These are phyloP conservation scores for Plagodis dolabraria DNA, from an alignment of 2,888 invertebrate genomes.

Conservation along the genomic window DNA sequence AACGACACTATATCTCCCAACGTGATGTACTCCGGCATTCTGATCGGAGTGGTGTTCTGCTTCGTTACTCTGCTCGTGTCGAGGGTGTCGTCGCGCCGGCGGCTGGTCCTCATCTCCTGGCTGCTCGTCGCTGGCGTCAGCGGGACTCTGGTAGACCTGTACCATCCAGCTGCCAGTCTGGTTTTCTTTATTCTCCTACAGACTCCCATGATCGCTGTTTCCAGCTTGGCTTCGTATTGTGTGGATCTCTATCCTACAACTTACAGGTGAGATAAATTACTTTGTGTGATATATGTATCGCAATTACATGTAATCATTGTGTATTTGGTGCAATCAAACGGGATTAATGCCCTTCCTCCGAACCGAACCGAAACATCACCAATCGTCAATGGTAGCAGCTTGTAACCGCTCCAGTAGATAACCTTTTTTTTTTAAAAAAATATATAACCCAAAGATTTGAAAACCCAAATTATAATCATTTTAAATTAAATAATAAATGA, in stretches of 20 bases:
- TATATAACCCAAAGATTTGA: too few species aligned
- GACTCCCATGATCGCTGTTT: conserved; percentile 50
- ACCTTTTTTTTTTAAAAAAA: too few species aligned
- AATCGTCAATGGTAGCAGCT: too few species aligned
- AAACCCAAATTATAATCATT: too few species aligned
- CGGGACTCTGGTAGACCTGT: conserved; percentile 77
- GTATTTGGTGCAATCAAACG: too few species aligned
- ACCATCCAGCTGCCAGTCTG: conserved; percentile 51
- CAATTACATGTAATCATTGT: too few species aligned
- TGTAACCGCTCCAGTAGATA: too few species aligned
- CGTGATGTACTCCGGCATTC: conserved; percentile 85
- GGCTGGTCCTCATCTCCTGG: conserved; percentile 68
- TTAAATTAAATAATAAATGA: too few species aligned
- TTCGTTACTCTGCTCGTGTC: conserved; percentile 74
- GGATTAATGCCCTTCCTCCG: too few species aligned
- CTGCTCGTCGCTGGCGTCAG: conserved; percentile 78
- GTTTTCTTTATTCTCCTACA: conserved; percentile 58
- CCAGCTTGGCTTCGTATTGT: conserved; percentile 56
- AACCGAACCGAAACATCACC: too few species aligned
- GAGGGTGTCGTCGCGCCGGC: conserved; percentile 77
- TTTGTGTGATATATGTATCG: too few species aligned
- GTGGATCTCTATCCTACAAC: conserved; percentile 65
- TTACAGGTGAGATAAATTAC: conserved; percentile 51
- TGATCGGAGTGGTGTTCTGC: conserved; percentile 84
- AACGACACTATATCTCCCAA: conserved; percentile 73